A percentile compares a stretch with the other conserved stretches of the same genome.
phyloP scores from a whole-genome alignment of 2,797 vertebrate genomes.

The Sylvilagus floridanus region DNA sequence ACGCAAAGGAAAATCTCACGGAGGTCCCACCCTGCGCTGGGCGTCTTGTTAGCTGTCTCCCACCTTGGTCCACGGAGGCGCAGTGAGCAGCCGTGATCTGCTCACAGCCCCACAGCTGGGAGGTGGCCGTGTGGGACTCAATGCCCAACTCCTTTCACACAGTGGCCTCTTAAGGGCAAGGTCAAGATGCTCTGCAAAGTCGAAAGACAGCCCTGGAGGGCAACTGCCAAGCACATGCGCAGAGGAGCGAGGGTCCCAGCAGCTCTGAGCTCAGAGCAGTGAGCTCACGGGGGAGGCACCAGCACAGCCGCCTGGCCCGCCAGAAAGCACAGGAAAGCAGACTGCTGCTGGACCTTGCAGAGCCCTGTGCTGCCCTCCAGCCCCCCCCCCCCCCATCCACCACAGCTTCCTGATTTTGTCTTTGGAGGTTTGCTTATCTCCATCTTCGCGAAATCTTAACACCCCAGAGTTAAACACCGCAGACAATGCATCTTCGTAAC shows the following conservation, averaged over 20 bases:
- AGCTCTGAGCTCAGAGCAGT: rapidly evolving
- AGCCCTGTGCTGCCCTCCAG: too few species aligned
- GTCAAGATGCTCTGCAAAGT: neutral
- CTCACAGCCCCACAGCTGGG: neutral
- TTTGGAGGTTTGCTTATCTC: neutral
- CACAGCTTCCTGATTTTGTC: too few species aligned
- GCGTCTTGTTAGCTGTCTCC: neutral
- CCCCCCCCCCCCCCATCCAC: too few species aligned
- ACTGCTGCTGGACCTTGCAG: neutral
- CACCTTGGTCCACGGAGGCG: neutral
- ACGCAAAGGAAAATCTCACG: neutral
- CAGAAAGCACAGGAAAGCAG: neutral
- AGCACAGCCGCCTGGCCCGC: neutral
- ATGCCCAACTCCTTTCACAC: neutral
- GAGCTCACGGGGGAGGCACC: neutral
- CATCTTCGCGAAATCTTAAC: neutral
- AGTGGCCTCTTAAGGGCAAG: neutral
- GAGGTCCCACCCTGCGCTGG: neutral
- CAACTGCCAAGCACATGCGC: rapidly evolving
- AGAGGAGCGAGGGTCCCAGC: neutral
- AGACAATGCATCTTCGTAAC: neutral
- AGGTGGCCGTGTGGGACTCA: neutral
- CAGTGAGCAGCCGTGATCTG: neutral
- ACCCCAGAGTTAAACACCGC: neutral
- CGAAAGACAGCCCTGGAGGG: neutral